Evolutionary conservation across 2,113 vertebrate genomes (phyloP), one percentile per base, ranked within the genome.

Genomic region (Plotosus lineatus): DNA sequence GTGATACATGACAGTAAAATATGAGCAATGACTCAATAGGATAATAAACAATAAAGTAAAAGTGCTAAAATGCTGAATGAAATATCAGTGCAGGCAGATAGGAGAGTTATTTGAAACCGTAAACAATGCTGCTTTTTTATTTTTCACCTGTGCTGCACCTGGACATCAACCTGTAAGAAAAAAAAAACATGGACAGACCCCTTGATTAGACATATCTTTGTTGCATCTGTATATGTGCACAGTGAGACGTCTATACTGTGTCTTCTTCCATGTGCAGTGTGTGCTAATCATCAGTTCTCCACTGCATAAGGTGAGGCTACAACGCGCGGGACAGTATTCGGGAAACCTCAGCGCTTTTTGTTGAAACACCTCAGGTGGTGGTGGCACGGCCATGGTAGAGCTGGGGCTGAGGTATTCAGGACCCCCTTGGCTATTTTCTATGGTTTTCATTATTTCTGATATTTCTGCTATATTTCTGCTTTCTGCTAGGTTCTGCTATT

Each of bases 31-130:
- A 26, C 23, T 46, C 38, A 46, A 6, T 44, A 26, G 38, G n/a
- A 48, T 71, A 71, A 31, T 71, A 71, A 48, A 71, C 26, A 9
- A 48, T 71, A 17, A 50, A 72, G 10, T 50, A 50, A 50, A 69
- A 50, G 26, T 72, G 46, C 28, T 72, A 19, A 15, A 72, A 4
- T 71, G 68, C n/a, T 33, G 15, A 50, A 33, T 72, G 50, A 50
- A 50, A 6, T 28, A 72, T 31, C 15, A 72, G 42, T 15, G n/a
- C 66, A 28, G 9, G 28, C n/a, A 44, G 42, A 69, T 14, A 69
- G n/a, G 65, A n/a, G 40, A 26, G 40, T 26, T 28, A 72, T 72
- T 72, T 33, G 44, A 48, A 72, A 72, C 40, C 7, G 26, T 44
- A 26, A 68, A 68, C 23, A 4, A 15, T 69, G 40, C n/a, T 28